Conservation (phyloP, 2,888 invertebrate genomes). For the Dastarcus helophoroides region DNA sequence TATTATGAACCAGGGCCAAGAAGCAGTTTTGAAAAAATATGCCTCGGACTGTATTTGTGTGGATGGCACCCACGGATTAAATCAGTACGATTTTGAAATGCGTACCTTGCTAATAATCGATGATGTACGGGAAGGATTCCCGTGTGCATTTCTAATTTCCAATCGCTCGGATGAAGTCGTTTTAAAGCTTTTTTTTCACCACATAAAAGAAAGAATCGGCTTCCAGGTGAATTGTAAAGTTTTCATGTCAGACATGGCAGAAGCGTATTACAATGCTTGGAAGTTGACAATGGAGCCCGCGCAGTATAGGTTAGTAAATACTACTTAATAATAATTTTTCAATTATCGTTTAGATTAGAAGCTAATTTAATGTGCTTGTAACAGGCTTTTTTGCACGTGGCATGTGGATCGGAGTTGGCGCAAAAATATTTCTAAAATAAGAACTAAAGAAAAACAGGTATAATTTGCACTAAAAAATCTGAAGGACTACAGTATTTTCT, state of each 20-base stretch:
- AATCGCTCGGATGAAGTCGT: slow-evolving; percentile 9
- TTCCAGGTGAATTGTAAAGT: slow-evolving; percentile 7
- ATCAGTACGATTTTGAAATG: slow-evolving; percentile 17
- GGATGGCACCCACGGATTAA: slow-evolving; percentile 16
- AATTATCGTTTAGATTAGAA: no score
- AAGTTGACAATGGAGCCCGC: slow-evolving; percentile 10
- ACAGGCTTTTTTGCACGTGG: slow-evolving; percentile 7
- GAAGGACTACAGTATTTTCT: no score
- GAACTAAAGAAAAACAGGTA: slow-evolving; percentile 4
- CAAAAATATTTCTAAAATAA: slow-evolving; percentile 6
- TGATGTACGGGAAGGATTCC: slow-evolving; percentile 17
- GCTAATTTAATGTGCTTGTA: no score
- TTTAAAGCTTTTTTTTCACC: slow-evolving; percentile 6
- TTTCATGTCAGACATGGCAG: slow-evolving; percentile 15
- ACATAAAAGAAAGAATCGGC: slow-evolving; percentile 6
- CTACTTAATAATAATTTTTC: no score
- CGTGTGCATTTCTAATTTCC: slow-evolving; percentile 15
- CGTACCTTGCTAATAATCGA: slow-evolving; percentile 15
- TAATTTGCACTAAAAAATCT: no score
- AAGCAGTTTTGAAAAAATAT: slow-evolving; percentile 14
- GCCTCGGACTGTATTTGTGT: slow-evolving; percentile 16
- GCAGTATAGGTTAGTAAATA: no score
- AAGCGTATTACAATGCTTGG: slow-evolving; percentile 14
- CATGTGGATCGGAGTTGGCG: slow-evolving; percentile 8
- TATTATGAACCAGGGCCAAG: slow-evolving; percentile 17